Base-by-base conservation (phyloP, 1,140 invertebrate species). In the Papilio machaon region DNA sequence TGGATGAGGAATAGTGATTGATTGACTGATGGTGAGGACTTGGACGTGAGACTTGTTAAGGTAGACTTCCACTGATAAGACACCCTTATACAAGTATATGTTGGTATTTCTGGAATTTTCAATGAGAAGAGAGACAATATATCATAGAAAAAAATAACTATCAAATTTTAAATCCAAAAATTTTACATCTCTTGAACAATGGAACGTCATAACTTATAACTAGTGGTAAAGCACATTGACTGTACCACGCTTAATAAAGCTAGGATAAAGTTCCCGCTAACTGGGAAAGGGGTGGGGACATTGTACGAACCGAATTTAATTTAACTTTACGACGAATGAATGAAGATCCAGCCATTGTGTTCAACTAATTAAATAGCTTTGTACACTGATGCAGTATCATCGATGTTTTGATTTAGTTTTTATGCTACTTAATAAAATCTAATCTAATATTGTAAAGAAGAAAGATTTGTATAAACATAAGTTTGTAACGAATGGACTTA, bases 271-370 rank as follows among this genome's bases (percentile, higher is more conserved):
- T 70, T 70, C 30, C 30, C 64, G 30, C 64, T 64, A 38, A 70
- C 64, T 30, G 30, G 13, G 58, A 23, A 30, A 70, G 23, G 13
- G 64, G 64, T 7, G 64, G 64, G 64, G 64, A 30, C 23, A 70
- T 30, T 70, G 64, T 30, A 70, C 64, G 64, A 70, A 70, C 30
- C 30, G 64, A 70, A 70, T 70, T 70, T 70, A 70, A 70, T 70
- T 70, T 70, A 70, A 70, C 64, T 70, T 70, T 70, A 70, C 64
- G 23, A 35, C 64, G 64, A 70, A 70, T 70, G 64, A 70, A 70
- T 38, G 30, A 5, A 70, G 11, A 35, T 70, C 23, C 64, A 11
- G 30, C 64, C 30, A 35, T 70, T 70, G 64, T 70, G 64, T 70
- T 70, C 64, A 38, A 70, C 64, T 70, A 70, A 70, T 70, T 70